Conservation (phyloP, 2,797 vertebrate genomes). For the Acrossocheilus wenchowensis region DNA sequence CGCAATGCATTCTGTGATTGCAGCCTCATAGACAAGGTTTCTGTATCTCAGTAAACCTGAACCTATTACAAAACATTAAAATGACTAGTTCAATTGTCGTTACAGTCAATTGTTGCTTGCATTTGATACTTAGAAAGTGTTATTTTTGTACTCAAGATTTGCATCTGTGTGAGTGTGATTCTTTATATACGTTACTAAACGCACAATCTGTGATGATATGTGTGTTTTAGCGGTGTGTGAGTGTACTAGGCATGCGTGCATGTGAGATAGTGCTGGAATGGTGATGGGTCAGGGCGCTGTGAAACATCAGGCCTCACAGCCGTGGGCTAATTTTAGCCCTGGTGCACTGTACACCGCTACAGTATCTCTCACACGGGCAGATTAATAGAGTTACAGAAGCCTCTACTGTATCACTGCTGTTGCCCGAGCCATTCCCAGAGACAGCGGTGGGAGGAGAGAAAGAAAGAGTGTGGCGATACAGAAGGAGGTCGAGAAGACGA, state of each 20-base stretch:
- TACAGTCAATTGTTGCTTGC: not conserved
- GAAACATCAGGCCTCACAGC: conserved; percentile 75
- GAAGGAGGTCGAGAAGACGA: conserved; percentile 24
- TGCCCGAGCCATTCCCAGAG: conserved; percentile 29
- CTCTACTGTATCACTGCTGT: conserved; percentile 46
- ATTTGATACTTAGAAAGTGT: not conserved
- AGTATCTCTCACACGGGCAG: conserved; percentile 52
- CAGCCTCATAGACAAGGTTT: not conserved
- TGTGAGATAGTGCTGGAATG: conserved; percentile 43
- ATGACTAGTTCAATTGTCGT: not conserved
- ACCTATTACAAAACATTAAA: not conserved
- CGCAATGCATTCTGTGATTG: not conserved
- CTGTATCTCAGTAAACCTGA: not conserved
- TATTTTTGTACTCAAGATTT: conserved; percentile 22
- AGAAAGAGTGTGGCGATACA: conserved; percentile 11
- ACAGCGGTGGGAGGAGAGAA: conserved; percentile 18
- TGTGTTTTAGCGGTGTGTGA: not conserved
- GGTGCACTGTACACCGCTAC: conserved; percentile 65
- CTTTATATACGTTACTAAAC: not conserved
- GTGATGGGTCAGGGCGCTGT: conserved; percentile 61
- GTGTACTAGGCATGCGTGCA: conserved; percentile 30
- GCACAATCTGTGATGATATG: not conserved
- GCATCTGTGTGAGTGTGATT: conserved; percentile 42
- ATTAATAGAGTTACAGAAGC: conserved; percentile 62
- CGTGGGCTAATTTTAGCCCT: conserved; percentile 79